Evolutionary conservation across 2,113 vertebrate species (phyloP), one percentile per base, ranked within the genome.

Genomic region (Salvator merianae): DNA sequence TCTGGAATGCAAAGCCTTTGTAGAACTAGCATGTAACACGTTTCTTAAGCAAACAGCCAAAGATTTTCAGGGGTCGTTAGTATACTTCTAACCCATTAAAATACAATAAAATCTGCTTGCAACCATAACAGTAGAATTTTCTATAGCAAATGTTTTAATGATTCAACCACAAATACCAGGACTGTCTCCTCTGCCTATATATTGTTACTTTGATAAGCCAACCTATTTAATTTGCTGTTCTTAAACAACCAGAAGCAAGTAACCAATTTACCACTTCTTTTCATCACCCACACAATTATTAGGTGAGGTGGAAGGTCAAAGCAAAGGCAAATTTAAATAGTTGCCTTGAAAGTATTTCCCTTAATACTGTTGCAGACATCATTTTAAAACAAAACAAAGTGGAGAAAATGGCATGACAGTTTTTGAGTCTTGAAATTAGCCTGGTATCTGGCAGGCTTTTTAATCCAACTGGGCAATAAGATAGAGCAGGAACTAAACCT

Each of bases 41-140:
- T 72, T 66, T 88, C 77, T 4, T 20, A 76, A 71, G 70, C 62
- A 78, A 80, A 65, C 79, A 65, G 53, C 55, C n/a, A 69, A 79
- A 76, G 59, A 55, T 75, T 65, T 80, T 85, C 87, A 22, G 26
- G 69, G 28, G 32, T 65, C 53, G 81, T 77, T 62, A 40, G 22
- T 72, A 43, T n/a, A 65, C 6, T 84, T 30, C 81, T 2, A 1
- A 4, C 0, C n/a, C 47, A 24, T 16, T 82, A 36, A 79, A 76
- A 53, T 30, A 66, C 7, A 38, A 69, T 65, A 74, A 68, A 73
- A 5, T 38, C 55, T 30, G 20, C 82, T 78, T 40, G 80, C n/a
- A 74, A 47, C 16, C 6, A 55, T 12, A 68, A 5, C 18, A 34
- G 26, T 66, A 53, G 4, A 22, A 40, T 22, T 79, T n/a, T 47